phyloP scores from a whole-genome alignment of 2,113 vertebrate species.

The Caracal caracal region DNA sequence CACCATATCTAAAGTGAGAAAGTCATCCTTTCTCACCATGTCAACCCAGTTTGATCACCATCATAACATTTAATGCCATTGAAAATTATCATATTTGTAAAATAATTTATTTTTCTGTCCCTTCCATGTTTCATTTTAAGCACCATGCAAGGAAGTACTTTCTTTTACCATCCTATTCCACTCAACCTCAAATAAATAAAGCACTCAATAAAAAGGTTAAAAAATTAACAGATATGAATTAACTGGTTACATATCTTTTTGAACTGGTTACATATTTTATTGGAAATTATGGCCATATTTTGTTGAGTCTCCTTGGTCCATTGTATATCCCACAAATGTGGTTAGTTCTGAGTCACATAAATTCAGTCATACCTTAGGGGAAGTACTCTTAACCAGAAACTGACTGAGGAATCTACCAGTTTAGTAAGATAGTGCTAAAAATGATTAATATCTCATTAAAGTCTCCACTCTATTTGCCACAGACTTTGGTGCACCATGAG shows the following conservation, averaged over 20 bases:
- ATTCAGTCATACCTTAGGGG: not conserved
- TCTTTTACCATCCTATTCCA: fast-evolving
- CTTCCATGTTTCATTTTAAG: not conserved
- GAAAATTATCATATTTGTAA: not conserved
- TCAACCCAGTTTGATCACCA: not conserved
- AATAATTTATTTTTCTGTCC: not conserved
- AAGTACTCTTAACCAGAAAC: not conserved
- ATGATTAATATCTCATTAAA: slow-evolving; percentile 25
- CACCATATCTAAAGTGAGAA: not conserved
- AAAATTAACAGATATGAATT: not conserved
- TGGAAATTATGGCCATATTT: not conserved
- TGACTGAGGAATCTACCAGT: not conserved
- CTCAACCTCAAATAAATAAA: not conserved
- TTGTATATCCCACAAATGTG: not conserved
- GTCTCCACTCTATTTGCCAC: not conserved
- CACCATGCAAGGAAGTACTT: not conserved
- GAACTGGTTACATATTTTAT: not conserved
- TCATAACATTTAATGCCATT: not conserved
- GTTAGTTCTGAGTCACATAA: not conserved
- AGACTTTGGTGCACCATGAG: not conserved
- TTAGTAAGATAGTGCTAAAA: not conserved
- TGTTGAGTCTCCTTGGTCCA: not conserved
- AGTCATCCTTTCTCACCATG: not conserved
- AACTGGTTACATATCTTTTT: not conserved
- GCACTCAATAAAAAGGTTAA: not conserved